Conservation (phyloP, 2,888 invertebrate genomes). For the Lapara coniferarum region DNA sequence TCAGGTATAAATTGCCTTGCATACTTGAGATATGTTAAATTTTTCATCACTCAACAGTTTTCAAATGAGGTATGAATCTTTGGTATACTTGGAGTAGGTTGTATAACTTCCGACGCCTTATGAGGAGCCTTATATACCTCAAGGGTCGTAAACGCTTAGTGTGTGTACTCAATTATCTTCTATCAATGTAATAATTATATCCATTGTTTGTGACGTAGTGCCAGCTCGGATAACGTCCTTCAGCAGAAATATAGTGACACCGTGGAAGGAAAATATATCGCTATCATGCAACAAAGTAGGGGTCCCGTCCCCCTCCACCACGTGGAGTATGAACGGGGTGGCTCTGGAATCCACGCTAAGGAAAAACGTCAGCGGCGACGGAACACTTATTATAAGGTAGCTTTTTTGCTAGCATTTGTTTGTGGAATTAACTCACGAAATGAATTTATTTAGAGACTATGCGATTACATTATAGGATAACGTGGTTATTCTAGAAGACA, state of each 20-base stretch:
- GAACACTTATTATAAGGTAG: conserved; percentile 90
- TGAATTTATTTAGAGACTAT: no score
- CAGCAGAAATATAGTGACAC: conserved; percentile 89
- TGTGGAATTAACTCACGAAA: no score
- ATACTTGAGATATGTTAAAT: no score
- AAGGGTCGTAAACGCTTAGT: no score
- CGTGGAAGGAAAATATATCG: conserved; percentile 94
- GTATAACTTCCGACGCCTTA: no score
- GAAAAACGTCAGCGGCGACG: conserved; percentile 87
- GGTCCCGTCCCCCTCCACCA: conserved; percentile 88
- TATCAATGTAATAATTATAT: conserved; percentile 17
- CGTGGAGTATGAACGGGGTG: conserved; percentile 91
- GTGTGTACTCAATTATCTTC: no score
- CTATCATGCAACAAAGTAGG: conserved; percentile 94
- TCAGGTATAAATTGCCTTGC: conserved; percentile 68
- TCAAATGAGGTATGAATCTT: no score
- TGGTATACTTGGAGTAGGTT: no score
- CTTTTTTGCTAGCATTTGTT: no score
- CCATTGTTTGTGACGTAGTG: conserved; percentile 74
- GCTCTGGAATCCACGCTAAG: conserved; percentile 88
- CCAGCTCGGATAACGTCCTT: conserved; percentile 96
- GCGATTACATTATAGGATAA: conserved; percentile 23
- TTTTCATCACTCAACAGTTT: no score
- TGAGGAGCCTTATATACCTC: no score
- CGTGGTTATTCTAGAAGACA: no score